Evolutionary conservation across 1,140 invertebrate species (phyloP).

Genomic region (Telenomus remus): DNA sequence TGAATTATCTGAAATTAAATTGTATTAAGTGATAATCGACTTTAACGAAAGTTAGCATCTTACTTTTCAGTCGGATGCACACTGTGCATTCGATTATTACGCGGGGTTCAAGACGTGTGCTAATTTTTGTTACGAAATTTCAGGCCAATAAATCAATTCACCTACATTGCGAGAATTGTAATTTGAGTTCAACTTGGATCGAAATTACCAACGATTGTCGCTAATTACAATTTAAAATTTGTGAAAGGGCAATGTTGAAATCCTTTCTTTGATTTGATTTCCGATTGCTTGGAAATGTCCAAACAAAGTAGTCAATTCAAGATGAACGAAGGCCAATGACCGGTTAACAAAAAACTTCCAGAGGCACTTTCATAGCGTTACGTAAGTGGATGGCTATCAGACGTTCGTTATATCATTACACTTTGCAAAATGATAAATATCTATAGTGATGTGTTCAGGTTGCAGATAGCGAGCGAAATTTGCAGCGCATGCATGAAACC

Average conservation of each 20-base stretch:
- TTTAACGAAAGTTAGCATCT: conserved; percentile 44
- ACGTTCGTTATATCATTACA: conserved; percentile 13
- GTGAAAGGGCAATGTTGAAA: too few relatives aligned
- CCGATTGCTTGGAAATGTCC: too few relatives aligned
- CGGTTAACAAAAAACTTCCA: conserved; percentile 4
- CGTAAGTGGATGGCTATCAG: conserved; percentile 27
- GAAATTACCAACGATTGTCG: too few relatives aligned
- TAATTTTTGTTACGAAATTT: too few relatives aligned
- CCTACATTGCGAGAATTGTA: too few relatives aligned
- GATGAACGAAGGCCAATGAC: neutral
- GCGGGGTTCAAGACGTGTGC: too few relatives aligned
- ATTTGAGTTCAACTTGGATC: too few relatives aligned
- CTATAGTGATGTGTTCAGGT: conserved; percentile 4
- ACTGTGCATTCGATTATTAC: neutral
- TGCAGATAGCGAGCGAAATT: conserved; percentile 9
- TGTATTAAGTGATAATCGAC: conserved; percentile 50
- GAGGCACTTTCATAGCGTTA: conserved; percentile 23
- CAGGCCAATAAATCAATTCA: too few relatives aligned
- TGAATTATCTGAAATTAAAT: conserved; percentile 55
- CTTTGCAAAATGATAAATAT: conserved; percentile 16
- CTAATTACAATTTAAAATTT: too few relatives aligned
- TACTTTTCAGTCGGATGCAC: conserved; percentile 22
- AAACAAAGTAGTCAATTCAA: neutral
- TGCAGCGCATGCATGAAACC: conserved; percentile 15
- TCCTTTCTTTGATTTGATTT: too few relatives aligned